These are phyloP conservation scores for Camponotus floridanus DNA, from an alignment of 1,140 invertebrate species.

Conservation along the genomic window DNA sequence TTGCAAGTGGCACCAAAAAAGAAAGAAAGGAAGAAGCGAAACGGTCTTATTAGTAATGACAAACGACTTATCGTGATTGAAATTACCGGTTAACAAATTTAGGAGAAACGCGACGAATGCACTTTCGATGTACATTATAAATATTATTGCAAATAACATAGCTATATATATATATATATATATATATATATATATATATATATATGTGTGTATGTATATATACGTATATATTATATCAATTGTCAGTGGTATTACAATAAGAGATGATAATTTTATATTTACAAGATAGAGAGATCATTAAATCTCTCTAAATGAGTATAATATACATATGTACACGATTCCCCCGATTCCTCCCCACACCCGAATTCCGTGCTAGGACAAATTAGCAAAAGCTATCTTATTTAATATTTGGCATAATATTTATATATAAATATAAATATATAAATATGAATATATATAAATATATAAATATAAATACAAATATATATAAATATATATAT, in stretches of 20 bases:
- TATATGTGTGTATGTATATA: slow-evolving; percentile 72
- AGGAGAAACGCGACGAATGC: slow-evolving; percentile 65
- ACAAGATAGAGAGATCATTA: slow-evolving; percentile 77
- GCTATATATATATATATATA: slow-evolving; percentile 72
- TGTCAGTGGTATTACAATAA: slow-evolving; percentile 84
- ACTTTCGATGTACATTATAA: slow-evolving; percentile 74
- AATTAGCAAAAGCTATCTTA: slow-evolving; percentile 84
- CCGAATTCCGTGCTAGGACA: slow-evolving; percentile 76
- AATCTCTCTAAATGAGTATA: slow-evolving; percentile 82
- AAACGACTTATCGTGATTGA: slow-evolving; percentile 67
- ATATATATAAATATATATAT: slow-evolving; percentile 75
- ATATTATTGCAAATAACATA: slow-evolving; percentile 74
- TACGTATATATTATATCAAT: slow-evolving; percentile 72
- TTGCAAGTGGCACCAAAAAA: slow-evolving; percentile 61
- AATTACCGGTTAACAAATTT: slow-evolving; percentile 54
- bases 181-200: slow-evolving; percentile 73
- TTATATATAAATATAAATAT: slow-evolving; percentile 79
- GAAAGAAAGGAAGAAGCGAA: background rate
- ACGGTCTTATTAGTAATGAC: slow-evolving; percentile 58
- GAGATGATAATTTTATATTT: slow-evolving; percentile 87
- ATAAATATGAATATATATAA: slow-evolving; percentile 78
- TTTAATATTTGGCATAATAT: slow-evolving; percentile 86
- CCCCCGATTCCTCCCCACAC: slow-evolving; percentile 70
- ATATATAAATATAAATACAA: slow-evolving; percentile 75
- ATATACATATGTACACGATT: slow-evolving; percentile 82